Evolutionary conservation across 1,140 invertebrate genomes (phyloP), one percentile per base, ranked within the genome.

Genomic region (Archivesica marissinica): DNA sequence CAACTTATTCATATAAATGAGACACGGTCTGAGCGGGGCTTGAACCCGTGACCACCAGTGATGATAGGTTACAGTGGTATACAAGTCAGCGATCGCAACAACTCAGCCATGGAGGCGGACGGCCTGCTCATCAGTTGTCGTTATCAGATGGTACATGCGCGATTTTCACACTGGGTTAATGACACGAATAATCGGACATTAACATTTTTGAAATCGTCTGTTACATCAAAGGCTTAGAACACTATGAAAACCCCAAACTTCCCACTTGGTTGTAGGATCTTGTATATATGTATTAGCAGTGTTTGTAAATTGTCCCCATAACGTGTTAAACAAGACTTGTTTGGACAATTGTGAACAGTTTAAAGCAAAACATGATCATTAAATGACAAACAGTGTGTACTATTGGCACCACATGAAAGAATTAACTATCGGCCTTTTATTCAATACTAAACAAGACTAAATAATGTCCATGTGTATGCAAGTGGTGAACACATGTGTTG

Each of bases 151-250:
- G 47, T 56, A 54, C 74, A 78, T 59, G 76, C 54, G 79, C 44
- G 79, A 72, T 59, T 81, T 72, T 70, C 68, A 59, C 64, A 41
- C 30, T 30, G 79, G 56, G 64, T 15, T 81, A 81, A 81, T 81
- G 17, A 52, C 41, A 61, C 70, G 44, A 2, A 83, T 83, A 54
- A 83, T 83, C 50, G 47, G 50, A 83, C 80, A 83, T 83, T 83
- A n/a, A 83, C 75, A 70, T 83, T 83, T 83, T 81, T 72, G 33
- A 44, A 72, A 83, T 83, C 68, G 70, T 33, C 30, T 6, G 33
- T 30, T n/a, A 83, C 80, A 83, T 83, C 80, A 83, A 83, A 83
- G 80, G 70, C 68, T 83, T 83, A 83, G 64, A 83, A 83, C 50
- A 70, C 66, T 70, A 83, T 83, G 68, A 61, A 59, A 30, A 44